Evolutionary conservation across 1,140 invertebrate species (phyloP).

Genomic region (Trinorchestia longiramus): DNA sequence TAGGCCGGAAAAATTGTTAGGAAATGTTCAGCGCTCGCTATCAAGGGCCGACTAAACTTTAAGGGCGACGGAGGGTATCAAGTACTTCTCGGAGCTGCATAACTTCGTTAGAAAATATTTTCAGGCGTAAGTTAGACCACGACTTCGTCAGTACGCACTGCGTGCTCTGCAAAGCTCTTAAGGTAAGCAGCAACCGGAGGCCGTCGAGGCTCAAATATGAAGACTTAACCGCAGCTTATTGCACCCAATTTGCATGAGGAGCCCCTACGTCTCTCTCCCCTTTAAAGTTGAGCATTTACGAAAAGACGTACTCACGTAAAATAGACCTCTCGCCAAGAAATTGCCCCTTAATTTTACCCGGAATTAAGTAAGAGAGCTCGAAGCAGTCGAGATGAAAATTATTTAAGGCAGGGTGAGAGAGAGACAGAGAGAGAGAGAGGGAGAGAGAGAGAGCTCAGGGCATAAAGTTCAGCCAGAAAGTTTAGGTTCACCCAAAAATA

Average conservation of each 20-base stretch:
- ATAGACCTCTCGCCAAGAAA: constrained; percentile 37
- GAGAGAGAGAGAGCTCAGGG: not conserved
- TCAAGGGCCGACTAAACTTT: not conserved
- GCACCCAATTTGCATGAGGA: constrained; percentile 23
- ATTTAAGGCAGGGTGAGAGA: not conserved
- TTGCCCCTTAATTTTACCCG: constrained; percentile 5
- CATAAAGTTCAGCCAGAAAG: not conserved
- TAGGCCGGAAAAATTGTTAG: not conserved
- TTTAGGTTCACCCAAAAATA: constrained; percentile 6
- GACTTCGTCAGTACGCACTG: not conserved
- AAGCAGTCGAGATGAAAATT: not conserved
- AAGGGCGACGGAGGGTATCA: not conserved
- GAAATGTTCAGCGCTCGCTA: not conserved
- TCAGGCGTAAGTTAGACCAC: not conserved
- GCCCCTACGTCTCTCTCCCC: not conserved
- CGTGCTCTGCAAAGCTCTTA: not conserved
- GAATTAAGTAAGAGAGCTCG: not conserved
- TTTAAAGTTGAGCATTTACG: constrained; percentile 1
- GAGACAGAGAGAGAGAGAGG: no score
- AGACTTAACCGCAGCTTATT: constrained; percentile 11
- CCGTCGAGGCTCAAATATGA: not conserved
- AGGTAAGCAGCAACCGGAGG: constrained; percentile 4
- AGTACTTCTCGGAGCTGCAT: not conserved
- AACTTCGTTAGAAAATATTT: constrained; percentile 21
- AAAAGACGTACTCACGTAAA: constrained; percentile 26